A percentile compares a stretch with the other conserved stretches of the same genome.
Evolutionary conservation across 2,797 vertebrate species (phyloP).

Genomic region (Mus minutoides): DNA sequence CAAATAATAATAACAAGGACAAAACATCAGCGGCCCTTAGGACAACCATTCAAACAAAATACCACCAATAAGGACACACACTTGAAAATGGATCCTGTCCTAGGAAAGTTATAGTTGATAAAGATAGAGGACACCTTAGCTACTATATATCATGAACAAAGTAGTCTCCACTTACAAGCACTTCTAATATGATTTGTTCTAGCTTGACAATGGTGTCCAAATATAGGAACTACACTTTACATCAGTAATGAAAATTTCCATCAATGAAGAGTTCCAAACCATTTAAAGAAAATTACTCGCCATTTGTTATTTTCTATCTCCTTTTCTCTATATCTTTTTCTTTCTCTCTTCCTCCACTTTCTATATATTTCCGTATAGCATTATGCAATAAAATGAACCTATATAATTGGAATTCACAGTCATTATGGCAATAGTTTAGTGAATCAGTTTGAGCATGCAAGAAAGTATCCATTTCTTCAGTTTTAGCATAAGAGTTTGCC

Average conservation of each 20-base stretch:
- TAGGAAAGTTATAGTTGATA: not conserved
- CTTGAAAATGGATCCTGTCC: not conserved
- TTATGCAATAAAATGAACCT: not conserved
- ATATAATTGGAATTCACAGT: not conserved
- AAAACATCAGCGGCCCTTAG: not conserved
- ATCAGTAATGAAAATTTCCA: not conserved
- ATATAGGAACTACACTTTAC: not conserved
- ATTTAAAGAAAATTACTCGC: not conserved
- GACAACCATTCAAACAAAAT: not conserved
- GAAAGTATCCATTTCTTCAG: not conserved
- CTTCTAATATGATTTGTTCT: not conserved
- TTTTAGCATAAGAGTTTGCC: not conserved
- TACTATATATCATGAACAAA: not conserved
- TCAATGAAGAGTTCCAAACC: not conserved
- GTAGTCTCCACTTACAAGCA: not conserved
- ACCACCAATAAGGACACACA: too few species aligned
- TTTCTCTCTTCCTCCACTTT: not conserved
- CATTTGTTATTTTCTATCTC: not conserved
- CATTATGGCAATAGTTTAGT: not conserved
- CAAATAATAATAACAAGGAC: not conserved
- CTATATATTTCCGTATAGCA: not conserved
- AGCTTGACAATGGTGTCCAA: not conserved
- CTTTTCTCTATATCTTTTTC: not conserved
- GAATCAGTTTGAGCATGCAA: conserved; percentile 18
- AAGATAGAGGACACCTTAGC: not conserved